Base-by-base conservation (phyloP, 2,888 invertebrate species). In the Rhagophthalmus giganteus region DNA sequence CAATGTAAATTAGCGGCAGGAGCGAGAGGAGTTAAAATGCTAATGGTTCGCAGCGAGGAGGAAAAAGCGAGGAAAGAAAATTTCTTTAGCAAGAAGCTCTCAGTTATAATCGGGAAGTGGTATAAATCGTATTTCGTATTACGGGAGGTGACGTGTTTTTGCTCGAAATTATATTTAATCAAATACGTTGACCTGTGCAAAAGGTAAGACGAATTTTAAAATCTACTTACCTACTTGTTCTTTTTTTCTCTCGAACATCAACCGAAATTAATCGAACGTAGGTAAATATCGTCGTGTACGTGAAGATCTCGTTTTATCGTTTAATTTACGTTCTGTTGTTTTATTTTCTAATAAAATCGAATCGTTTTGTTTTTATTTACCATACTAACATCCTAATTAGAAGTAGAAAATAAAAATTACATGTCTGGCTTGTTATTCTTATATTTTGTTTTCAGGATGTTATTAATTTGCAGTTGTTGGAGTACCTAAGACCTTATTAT, bases 91-190 rank as follows among this genome's bases (percentile, higher is more conserved):
- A 62, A 63, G 64, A 64, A 67, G 66, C 45, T 35, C 64, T 69
- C 72, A 73, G 72, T 73, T 72, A 72, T 72, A 73, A 72, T 72
- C 72, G 68, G 58, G 69, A 67, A 55, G 61, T 65, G 64, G 63
- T 60, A 59, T 40, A 49, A 49, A 41, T 42, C 47, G 47, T 47
- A 37, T 45, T 45, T 14, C 16, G 11, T 24, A n/a, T n/a, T 8
- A 14, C 34, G 44, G 15, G 26, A 14, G n/a, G 34, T 35, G 33
- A 34, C 44, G 44, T 44, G 25, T 12, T 12, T 34, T 39, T 28
- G 10, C 11, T 28, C 2, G 26, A 20, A 28, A 30, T n/a, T 16
- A 15, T 39, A 20, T 20, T 5, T 5, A 20, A 5, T 20, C 20
- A 20, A 20, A 5, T 5, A 20, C 20, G 20, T n/a, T n/a, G n/a